Evolutionary conservation across 2,888 invertebrate species (phyloP), one percentile per base, ranked within the genome.

Genomic region (Hirtodrosophila trivittata): DNA sequence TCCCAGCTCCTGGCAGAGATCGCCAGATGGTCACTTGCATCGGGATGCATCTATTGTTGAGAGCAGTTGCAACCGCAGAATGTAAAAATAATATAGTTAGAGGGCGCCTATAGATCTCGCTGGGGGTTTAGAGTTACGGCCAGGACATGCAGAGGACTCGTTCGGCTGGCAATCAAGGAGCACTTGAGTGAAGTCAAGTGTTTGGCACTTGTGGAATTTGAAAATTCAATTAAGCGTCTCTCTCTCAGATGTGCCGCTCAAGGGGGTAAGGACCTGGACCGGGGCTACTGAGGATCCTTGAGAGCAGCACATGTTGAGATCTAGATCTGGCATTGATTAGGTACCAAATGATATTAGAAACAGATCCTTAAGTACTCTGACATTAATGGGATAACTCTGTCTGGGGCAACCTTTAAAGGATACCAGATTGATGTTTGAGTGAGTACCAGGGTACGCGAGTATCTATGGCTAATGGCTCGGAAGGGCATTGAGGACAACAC

Each of bases 401-500:
- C 5, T n/a, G n/a, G n/a, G n/a, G n/a, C n/a, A n/a, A n/a, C n/a
- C n/a, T n/a, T n/a, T n/a, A 21, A 21, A 21, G 18, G 3, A 21
- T 21, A 21, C 18, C 5, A 3, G 18, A 21, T 7, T 8, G n/a
- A 18, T 26, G 26, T 26, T 10, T 26, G 9, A 13, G 14, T 26
- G 6, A 21, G 18, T 18, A 5, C n/a, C 12, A 12, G 14, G 18
- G 7, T 35, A 35, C 10, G n/a, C 50, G 51, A 59, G 67, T 66
- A 59, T 72, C 43, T 41, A 58, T 49, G 66, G 58, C 66, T 37
- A 50, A 64, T 30, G 50, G 35, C 14, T 25, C 7, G 18, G 46
- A 66, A 74, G 52, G 52, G 50, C 74, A 70, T 74, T 69, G 63
- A 70, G 63, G 74, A 74, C 63, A 74, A 49, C n/a, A n/a, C n/a